phyloP scores from a whole-genome alignment of 2,113 vertebrate species.

The Cryptotis parvus region DNA sequence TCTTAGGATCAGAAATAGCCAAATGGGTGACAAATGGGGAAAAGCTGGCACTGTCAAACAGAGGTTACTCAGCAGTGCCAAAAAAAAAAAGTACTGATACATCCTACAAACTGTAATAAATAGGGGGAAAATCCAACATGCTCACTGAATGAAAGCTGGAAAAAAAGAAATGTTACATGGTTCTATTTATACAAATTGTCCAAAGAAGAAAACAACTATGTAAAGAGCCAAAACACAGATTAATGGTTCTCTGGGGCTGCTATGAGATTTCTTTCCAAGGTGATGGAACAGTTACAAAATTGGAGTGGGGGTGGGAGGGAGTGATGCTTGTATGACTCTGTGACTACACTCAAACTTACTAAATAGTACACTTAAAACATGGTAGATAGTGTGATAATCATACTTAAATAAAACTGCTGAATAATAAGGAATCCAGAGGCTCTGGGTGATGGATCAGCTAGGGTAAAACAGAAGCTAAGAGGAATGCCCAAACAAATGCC shows the following conservation, averaged over 20 bases:
- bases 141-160: neutral
- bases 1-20: neutral
- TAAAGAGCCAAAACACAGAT: conserved; percentile 20
- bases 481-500: neutral
- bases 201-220: neutral
- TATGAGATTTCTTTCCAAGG: neutral
- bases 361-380: neutral
- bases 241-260: neutral
- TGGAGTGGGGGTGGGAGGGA: neutral
- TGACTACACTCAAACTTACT: conserved; percentile 4
- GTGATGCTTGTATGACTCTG: neutral
- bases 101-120: neutral
- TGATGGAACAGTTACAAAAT: conserved; percentile 8
- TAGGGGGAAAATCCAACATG: neutral
- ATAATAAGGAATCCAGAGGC: neutral
- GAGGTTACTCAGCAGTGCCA: neutral
- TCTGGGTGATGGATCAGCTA: neutral
- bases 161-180: neutral
- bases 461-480: neutral
- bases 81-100: neutral
- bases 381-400: neutral
- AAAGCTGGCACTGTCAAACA: neutral
- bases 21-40: neutral
- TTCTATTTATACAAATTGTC: neutral
- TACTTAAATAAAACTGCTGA: neutral